Conservation (phyloP, 2,113 vertebrate genomes). For the Oophaga pumilio region DNA sequence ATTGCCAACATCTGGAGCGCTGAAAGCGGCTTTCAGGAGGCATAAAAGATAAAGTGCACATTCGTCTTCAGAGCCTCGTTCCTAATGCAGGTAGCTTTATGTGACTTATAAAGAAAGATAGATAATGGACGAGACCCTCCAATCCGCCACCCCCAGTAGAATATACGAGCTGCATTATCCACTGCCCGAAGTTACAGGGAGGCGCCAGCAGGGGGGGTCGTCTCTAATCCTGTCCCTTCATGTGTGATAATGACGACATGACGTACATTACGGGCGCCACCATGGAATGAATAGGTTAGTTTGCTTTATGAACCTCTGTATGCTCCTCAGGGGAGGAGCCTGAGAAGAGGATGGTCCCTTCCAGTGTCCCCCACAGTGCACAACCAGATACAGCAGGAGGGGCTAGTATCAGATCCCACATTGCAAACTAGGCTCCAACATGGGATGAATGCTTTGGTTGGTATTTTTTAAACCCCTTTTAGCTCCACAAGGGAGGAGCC, state of each 20-base stretch:
- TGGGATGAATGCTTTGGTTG: too few species aligned
- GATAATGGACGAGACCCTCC: constrained; percentile 6
- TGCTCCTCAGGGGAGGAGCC: not conserved
- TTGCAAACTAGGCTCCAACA: too few species aligned
- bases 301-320: not conserved
- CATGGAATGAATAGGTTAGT: not conserved
- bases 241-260: not conserved
- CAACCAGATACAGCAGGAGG: too few species aligned
- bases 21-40: constrained; percentile 45
- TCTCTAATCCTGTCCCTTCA: not conserved
- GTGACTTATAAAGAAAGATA: constrained; percentile 42
- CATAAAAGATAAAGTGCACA: constrained; percentile 55
- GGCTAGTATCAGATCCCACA: too few species aligned
- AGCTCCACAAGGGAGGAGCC: not conserved
- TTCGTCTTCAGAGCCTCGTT: constrained; percentile 51
- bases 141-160: not conserved
- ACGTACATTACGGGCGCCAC: not conserved
- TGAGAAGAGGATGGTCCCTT: not conserved
- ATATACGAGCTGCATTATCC: not conserved
- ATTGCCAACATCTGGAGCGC: constrained; percentile 54
- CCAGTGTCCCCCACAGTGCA: too few species aligned
- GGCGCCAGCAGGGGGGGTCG: not conserved
- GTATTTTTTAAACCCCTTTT: too few species aligned
- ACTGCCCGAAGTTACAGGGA: not conserved
- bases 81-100: constrained; percentile 52